Evolutionary conservation across 2,888 invertebrate genomes (phyloP).

Genomic region (Drosophila nr. medialis): DNA sequence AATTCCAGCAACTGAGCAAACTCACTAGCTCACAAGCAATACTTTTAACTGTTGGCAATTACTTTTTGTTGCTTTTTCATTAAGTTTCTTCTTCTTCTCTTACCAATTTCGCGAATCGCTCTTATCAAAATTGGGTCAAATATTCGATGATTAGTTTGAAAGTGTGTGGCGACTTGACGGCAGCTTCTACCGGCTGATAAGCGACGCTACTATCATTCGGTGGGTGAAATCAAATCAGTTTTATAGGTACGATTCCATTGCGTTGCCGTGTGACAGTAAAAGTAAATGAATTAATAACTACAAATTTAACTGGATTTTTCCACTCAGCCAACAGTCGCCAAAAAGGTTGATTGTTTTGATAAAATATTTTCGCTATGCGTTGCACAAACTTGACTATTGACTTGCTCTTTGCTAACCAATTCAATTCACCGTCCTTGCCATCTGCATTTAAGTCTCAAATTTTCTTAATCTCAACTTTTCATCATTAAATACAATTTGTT

Average conservation of each 20-base stretch:
- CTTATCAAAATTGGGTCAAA: slow-evolving; percentile 36
- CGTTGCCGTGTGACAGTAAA: slow-evolving; percentile 2
- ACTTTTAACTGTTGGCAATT: not conserved
- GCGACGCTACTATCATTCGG: not conserved
- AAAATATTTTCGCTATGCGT: not conserved
- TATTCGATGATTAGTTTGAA: slow-evolving; percentile 23
- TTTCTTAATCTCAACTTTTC: too few species aligned
- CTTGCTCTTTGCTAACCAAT: not conserved
- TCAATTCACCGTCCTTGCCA: too few species aligned
- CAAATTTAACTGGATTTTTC: not conserved
- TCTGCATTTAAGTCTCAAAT: too few species aligned
- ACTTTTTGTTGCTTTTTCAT: not conserved
- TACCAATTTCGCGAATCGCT: slow-evolving; percentile 16
- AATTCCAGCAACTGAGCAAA: not conserved
- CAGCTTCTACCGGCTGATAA: slow-evolving; percentile 10
- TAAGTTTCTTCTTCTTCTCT: not conserved
- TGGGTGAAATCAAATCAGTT: slow-evolving; percentile 9
- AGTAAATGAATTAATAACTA: not conserved
- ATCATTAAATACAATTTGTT: too few species aligned
- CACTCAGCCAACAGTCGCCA: not conserved
- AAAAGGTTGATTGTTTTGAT: not conserved
- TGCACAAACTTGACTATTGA: not conserved
- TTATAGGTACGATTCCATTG: not conserved
- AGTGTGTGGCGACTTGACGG: not conserved
- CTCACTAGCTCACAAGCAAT: too few species aligned